Evolutionary conservation across 2,797 vertebrate species (phyloP).

Genomic region (Neopelma chrysocephalum): DNA sequence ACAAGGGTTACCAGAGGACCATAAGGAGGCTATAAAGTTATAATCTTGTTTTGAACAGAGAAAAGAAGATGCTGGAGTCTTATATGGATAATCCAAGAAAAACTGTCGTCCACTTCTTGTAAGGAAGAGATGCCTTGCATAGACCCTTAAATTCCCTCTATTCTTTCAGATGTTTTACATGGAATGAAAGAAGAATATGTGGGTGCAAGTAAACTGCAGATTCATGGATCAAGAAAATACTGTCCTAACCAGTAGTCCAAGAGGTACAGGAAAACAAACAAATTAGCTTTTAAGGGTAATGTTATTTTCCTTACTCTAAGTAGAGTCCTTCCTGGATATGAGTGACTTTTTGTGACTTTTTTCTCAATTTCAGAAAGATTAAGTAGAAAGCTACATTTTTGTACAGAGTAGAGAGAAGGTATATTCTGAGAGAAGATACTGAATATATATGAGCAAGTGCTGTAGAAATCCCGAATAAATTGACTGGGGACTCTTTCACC

Average conservation of each 20-base stretch:
- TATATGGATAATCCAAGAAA: neutral
- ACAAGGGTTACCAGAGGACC: neutral
- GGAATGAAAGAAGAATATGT: neutral
- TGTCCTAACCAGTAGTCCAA: neutral
- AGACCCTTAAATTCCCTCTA: neutral
- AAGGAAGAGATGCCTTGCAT: neutral
- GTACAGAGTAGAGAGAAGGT: neutral
- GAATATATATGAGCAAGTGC: slow-evolving; percentile 2
- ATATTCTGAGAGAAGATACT: neutral
- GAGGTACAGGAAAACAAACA: neutral
- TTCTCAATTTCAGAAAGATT: neutral
- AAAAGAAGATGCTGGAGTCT: neutral
- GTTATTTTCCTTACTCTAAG: neutral
- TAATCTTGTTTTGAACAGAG: neutral
- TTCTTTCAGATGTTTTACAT: neutral
- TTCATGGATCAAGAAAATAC: neutral
- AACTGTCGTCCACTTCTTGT: neutral
- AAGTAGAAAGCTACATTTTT: neutral
- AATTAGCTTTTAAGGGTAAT: neutral
- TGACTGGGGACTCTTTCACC: slow-evolving; percentile 5
- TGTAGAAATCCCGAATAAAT: neutral
- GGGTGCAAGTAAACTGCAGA: neutral
- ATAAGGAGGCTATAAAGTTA: neutral
- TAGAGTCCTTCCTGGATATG: neutral
- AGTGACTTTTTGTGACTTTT: neutral